Evolutionary conservation across 1,140 invertebrate species (phyloP).

Genomic region (Drosophila hydei): DNA sequence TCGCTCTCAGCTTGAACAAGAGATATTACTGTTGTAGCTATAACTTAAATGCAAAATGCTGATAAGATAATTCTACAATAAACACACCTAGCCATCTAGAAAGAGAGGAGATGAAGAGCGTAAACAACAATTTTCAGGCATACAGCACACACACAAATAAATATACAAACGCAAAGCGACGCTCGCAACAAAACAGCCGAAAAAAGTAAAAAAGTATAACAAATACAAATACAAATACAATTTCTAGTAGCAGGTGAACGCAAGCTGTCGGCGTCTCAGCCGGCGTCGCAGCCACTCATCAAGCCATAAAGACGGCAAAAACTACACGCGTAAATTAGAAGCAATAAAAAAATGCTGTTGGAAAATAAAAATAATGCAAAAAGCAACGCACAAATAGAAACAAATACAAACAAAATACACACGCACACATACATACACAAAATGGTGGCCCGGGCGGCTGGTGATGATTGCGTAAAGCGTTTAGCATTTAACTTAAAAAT

Average conservation of each 20-base stretch:
- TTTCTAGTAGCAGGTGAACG: constrained; percentile 37
- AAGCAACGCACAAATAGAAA: constrained; percentile 7
- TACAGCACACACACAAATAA: too few species aligned
- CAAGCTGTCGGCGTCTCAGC: constrained; percentile 22
- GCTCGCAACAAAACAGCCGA: constrained; percentile 16
- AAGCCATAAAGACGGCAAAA: constrained; percentile 61
- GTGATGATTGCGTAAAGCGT: constrained; percentile 61
- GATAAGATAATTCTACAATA: constrained; percentile 71
- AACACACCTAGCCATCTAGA: constrained; percentile 8
- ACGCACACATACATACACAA: constrained; percentile 4
- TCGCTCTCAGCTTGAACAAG: background rate
- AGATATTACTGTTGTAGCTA: constrained; percentile 41
- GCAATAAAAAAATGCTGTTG: constrained; percentile 42
- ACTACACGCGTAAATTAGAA: constrained; percentile 62
- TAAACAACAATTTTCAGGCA: too few species aligned
- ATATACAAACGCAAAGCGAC: background rate
- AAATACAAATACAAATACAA: background rate
- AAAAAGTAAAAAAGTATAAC: constrained; percentile 1
- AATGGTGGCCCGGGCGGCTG: constrained; percentile 39
- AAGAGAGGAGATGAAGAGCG: constrained; percentile 1
- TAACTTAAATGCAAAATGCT: constrained; percentile 37
- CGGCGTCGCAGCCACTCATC: constrained; percentile 36
- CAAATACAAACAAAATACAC: constrained; percentile 1
- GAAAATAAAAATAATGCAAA: constrained; percentile 4
- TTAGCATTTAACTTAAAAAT: constrained; percentile 37